Evolutionary conservation across 1,140 invertebrate genomes (phyloP).

Genomic region (Nephotettix cincticeps): DNA sequence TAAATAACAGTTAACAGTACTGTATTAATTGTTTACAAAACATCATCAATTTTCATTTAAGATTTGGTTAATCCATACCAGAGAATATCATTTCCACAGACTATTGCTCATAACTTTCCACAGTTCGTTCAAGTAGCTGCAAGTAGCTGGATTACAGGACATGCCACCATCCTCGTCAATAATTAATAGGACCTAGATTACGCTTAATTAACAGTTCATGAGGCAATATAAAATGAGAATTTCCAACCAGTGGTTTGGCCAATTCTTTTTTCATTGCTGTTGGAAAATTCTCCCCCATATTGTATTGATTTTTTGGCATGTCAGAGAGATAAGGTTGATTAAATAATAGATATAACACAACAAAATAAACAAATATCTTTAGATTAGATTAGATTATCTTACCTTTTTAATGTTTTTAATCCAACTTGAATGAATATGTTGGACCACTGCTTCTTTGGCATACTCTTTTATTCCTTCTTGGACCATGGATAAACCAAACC

Average conservation of each 20-base stretch:
- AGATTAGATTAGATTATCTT: neutral
- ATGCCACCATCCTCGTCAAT: too few relatives aligned
- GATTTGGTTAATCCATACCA: too few relatives aligned
- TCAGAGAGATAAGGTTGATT: neutral
- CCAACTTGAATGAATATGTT: slow-evolving; percentile 9
- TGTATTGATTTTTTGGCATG: neutral
- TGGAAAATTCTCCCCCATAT: neutral
- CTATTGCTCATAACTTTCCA: too few relatives aligned
- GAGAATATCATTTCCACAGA: too few relatives aligned
- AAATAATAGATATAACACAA: neutral
- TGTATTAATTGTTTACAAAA: too few relatives aligned
- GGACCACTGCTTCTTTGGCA: neutral
- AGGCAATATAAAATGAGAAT: neutral
- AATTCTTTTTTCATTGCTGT: neutral
- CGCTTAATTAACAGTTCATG: too few relatives aligned
- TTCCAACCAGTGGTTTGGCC: neutral
- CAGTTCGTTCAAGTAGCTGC: too few relatives aligned
- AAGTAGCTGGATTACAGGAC: too few relatives aligned
- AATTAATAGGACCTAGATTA: too few relatives aligned
- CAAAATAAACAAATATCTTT: neutral
- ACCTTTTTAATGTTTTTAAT: neutral
- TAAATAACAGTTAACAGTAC: too few relatives aligned
- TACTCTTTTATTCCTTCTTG: neutral
- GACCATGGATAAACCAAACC: neutral
- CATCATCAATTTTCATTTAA: too few relatives aligned